These are phyloP conservation scores for Lasiommata megera DNA, from an alignment of 2,888 invertebrate genomes.

Conservation along the genomic window DNA sequence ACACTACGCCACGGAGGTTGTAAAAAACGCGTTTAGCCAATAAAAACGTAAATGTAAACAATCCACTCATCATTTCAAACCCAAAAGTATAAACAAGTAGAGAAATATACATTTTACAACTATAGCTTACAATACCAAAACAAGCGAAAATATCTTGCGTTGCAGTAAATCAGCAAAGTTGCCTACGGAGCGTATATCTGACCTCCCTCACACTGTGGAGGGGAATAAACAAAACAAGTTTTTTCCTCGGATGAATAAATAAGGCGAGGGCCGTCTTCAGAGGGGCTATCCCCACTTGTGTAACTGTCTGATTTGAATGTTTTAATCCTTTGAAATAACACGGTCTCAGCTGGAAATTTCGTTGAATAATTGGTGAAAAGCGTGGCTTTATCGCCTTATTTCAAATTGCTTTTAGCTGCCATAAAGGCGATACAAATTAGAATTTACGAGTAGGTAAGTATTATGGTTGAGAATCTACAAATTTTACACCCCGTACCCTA, in stretches of 20 bases:
- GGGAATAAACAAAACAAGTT: constrained; percentile 78
- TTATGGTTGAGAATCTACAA: neutral
- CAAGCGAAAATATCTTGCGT: constrained; percentile 59
- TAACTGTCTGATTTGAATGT: constrained; percentile 77
- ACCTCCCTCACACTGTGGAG: constrained; percentile 47
- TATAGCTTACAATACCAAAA: constrained; percentile 48
- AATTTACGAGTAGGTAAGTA: neutral
- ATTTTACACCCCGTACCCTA: neutral
- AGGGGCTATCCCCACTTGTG: constrained; percentile 63
- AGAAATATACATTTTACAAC: constrained; percentile 1
- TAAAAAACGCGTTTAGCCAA: no score
- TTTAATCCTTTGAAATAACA: constrained; percentile 73
- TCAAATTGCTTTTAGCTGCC: constrained; percentile 8
- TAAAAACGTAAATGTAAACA: no score
- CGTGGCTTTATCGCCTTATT: constrained; percentile 11
- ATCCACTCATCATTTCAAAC: no score
- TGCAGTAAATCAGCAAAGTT: constrained; percentile 59
- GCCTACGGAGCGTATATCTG: constrained; percentile 54
- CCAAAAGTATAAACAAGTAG: neutral
- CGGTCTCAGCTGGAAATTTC: constrained; percentile 49
- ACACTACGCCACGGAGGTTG: no score
- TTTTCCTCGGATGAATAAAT: constrained; percentile 79
- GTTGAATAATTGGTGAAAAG: constrained; percentile 31
- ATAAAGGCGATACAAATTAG: constrained; percentile 15
- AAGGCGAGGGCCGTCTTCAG: constrained; percentile 66